Conservation (phyloP, 2,113 vertebrate species). For the Chloebia gouldiae region DNA sequence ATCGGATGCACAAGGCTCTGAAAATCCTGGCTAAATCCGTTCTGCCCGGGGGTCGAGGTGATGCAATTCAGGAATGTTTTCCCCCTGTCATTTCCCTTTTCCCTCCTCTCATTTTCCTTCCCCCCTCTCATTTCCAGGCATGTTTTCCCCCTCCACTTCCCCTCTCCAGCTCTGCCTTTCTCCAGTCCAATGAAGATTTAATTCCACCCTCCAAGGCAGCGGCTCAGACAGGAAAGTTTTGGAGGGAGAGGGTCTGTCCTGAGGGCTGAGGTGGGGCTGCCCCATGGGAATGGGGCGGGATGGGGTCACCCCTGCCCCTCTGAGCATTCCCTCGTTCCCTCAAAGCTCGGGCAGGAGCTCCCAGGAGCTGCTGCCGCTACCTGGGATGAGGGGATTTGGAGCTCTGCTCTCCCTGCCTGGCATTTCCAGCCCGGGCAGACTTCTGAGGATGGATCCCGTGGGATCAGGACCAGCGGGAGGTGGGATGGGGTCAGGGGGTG, state of each 20-base stretch:
- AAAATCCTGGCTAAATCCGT: neutral
- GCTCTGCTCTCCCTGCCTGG: neutral
- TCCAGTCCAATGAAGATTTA: neutral
- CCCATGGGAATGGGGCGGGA: neutral
- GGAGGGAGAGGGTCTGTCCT: fast-evolving
- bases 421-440: neutral
- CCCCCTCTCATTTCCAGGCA: neutral
- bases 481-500: neutral
- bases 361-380: neutral
- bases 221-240: fast-evolving
- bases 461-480: neutral
- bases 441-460: neutral
- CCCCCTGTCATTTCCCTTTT: neutral
- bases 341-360: neutral
- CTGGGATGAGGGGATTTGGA: neutral
- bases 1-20: neutral
- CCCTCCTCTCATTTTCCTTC: neutral
- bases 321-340: neutral
- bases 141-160: neutral
- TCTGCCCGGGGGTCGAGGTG: neutral
- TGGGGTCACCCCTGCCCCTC: neutral
- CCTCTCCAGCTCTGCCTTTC: neutral
- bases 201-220: neutral
- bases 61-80: neutral
- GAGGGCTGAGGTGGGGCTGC: neutral